These are phyloP conservation scores for Phyllotis vaccarum DNA, from an alignment of 2,797 vertebrate genomes.

Conservation along the genomic window DNA sequence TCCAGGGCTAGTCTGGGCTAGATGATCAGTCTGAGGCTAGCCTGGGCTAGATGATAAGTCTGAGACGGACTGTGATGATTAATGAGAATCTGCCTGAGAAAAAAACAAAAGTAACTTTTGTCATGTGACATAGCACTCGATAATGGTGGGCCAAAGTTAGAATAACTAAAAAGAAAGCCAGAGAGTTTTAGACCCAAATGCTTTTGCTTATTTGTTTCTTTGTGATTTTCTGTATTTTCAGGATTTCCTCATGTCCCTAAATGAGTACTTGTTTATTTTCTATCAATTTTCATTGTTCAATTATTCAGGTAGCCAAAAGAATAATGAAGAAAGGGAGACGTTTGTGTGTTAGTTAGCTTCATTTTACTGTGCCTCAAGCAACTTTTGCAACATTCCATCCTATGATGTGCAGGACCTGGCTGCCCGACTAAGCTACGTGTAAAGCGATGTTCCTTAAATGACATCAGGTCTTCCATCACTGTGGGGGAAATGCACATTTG, in stretches of 20 bases:
- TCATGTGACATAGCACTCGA: background rate
- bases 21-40: background rate
- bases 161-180: constrained; percentile 6
- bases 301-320: background rate
- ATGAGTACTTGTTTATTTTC: background rate
- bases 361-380: constrained; percentile 6
- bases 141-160: background rate
- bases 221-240: background rate
- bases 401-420: background rate
- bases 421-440: background rate
- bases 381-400: background rate
- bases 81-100: background rate
- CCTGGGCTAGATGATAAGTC: background rate
- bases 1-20: background rate
- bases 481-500: background rate
- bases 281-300: background rate
- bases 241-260: background rate
- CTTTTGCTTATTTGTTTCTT: background rate
- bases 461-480: background rate
- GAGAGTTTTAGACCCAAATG: background rate
- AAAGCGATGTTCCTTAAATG: background rate
- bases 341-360: background rate
- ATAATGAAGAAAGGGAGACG: background rate
- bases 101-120: background rate
- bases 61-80: background rate